Percentiles rank a stretch among this genome's conserved stretches.
Conservation (phyloP, 2,797 vertebrate species). For the Holocentrus rufus region DNA sequence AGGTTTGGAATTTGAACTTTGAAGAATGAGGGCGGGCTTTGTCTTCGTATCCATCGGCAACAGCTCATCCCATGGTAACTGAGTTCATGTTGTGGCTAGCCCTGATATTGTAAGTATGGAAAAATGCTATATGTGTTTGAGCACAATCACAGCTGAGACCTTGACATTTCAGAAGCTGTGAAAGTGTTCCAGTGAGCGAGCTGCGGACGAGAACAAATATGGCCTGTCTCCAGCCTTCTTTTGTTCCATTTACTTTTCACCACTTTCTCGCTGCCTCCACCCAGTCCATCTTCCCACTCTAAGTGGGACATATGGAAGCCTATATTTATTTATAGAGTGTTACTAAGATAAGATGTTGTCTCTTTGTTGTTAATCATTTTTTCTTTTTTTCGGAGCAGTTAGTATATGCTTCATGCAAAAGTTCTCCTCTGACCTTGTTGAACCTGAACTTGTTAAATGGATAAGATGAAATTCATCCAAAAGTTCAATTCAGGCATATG, state of each 20-base stretch:
- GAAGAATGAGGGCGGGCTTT: constrained; percentile 23
- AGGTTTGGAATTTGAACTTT: constrained; percentile 22
- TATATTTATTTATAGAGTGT: constrained; percentile 64
- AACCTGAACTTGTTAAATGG: too few relatives aligned
- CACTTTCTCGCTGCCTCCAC: constrained; percentile 49
- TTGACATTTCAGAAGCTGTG: constrained; percentile 51
- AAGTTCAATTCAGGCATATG: too few relatives aligned
- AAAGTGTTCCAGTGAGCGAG: constrained; percentile 47
- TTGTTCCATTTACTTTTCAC: constrained; percentile 64
- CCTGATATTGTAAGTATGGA: constrained; percentile 28
- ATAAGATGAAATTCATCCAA: too few relatives aligned
- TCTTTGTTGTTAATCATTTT: constrained; percentile 20
- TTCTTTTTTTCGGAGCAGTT: too few relatives aligned
- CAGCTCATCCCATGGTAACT: constrained; percentile 33
- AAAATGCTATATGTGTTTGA: constrained; percentile 43
- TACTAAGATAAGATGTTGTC: constrained; percentile 41
- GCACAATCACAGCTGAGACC: constrained; percentile 33
- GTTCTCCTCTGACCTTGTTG: too few relatives aligned
- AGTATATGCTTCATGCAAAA: too few relatives aligned
- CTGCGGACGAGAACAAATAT: constrained; percentile 37
- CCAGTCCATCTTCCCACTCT: constrained; percentile 43
- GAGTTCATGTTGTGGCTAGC: constrained; percentile 17
- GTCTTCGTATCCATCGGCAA: constrained; percentile 52
- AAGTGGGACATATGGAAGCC: constrained; percentile 69
- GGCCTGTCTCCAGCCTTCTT: constrained; percentile 37